A percentile compares a stretch with the other conserved stretches of the same genome.
Evolutionary conservation across 2,888 invertebrate species (phyloP).

Genomic region (Calliscelio sp.): DNA sequence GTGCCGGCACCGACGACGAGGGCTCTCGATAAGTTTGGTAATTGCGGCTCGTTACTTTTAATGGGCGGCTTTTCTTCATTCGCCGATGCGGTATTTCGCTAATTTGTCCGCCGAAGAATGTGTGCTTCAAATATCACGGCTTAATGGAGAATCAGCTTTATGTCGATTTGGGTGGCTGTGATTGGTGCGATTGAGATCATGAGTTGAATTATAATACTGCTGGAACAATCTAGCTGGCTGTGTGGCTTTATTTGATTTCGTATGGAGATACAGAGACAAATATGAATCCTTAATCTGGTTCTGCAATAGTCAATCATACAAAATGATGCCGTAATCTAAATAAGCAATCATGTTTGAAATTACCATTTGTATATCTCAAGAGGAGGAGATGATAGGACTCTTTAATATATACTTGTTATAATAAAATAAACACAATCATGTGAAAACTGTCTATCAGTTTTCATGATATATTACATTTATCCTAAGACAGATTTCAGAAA

Average conservation of each 20-base stretch:
- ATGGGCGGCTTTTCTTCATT: constrained; percentile 2
- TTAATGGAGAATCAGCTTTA: too few relatives aligned
- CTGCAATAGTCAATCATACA: neutral
- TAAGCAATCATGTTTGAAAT: neutral
- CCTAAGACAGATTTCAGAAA: too few relatives aligned
- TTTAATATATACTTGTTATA: neutral
- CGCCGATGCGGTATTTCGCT: neutral
- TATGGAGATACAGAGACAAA: neutral
- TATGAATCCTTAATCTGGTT: neutral
- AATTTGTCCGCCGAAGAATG: neutral
- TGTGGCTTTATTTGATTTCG: constrained; percentile 1
- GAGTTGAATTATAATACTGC: too few relatives aligned
- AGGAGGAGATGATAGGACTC: too few relatives aligned
- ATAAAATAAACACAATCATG: too few relatives aligned
- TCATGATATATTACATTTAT: too few relatives aligned
- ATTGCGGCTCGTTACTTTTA: constrained; percentile 49
- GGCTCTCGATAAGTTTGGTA: constrained; percentile 39
- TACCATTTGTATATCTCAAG: neutral
- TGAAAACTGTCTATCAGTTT: too few relatives aligned
- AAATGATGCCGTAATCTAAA: neutral
- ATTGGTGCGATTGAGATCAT: too few relatives aligned
- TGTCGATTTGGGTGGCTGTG: too few relatives aligned
- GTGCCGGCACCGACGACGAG: neutral
- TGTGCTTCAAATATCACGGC: too few relatives aligned
- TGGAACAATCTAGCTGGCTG: too few relatives aligned